Conservation (phyloP, 2,888 invertebrate species). For the Trichopria drosophilae region DNA sequence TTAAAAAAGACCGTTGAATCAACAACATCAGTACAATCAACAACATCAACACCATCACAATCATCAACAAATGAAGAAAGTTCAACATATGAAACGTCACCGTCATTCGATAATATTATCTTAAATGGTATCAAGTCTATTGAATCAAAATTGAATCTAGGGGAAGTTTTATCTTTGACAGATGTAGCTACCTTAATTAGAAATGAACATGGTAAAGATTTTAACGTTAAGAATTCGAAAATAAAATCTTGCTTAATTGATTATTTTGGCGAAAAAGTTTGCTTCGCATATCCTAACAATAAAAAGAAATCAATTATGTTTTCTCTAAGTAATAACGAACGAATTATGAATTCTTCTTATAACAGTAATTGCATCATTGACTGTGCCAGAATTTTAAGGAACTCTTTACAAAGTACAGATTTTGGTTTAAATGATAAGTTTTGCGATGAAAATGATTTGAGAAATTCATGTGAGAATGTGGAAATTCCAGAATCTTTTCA, state of each 20-base stretch:
- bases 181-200: conserved; percentile 1
- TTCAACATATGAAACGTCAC: too few relatives aligned
- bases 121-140: conserved; percentile 1
- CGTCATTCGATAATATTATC: too few relatives aligned
- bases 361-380: neutral
- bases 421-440: neutral
- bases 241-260: conserved; percentile 1
- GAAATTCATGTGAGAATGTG: conserved; percentile 1
- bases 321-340: too few relatives aligned
- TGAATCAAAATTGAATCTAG: neutral
- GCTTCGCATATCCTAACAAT: neutral
- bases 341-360: too few relatives aligned
- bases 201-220: conserved; percentile 5
- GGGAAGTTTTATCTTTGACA: neutral
- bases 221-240: neutral
- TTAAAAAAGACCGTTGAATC: too few relatives aligned
- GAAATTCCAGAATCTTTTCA: conserved; percentile 4
- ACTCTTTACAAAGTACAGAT: neutral
- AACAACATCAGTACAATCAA: too few relatives aligned
- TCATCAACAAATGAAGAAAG: too few relatives aligned
- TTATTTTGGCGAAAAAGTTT: conserved; percentile 8
- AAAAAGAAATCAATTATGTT: neutral
- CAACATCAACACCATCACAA: too few relatives aligned
- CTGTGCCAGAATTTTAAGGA: too few relatives aligned
- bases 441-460: conserved; percentile 5